A percentile compares a stretch with the other conserved stretches of the same genome.
Evolutionary conservation across 2,113 vertebrate species (phyloP).

Genomic region (Brevimyrus niger): DNA sequence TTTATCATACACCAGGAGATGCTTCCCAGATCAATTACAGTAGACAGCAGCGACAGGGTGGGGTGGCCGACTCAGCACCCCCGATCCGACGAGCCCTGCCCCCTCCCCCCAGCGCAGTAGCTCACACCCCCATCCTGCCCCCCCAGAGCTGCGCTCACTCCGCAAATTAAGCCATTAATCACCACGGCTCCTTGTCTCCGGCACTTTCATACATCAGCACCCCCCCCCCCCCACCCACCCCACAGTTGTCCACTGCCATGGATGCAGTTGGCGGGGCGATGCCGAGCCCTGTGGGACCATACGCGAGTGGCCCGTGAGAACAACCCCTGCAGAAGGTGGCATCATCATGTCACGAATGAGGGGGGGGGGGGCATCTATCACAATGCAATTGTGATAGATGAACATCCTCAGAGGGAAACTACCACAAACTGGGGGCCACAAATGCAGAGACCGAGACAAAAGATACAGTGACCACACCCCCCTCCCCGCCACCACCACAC

Average conservation of each 20-base stretch:
- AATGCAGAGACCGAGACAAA: neutral
- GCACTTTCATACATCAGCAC: slow-evolving; percentile 14
- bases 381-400: no score
- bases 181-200: neutral
- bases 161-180: slow-evolving; percentile 34
- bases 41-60: slow-evolving; percentile 49
- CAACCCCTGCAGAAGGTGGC: neutral
- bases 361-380: no score
- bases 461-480: neutral
- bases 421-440: neutral
- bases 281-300: neutral
- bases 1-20: slow-evolving; percentile 55
- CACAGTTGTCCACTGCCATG: neutral
- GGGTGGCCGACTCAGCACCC: slow-evolving; percentile 29
- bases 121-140: neutral
- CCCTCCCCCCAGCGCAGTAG: neutral
- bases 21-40: slow-evolving; percentile 59
- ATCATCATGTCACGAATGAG: neutral
- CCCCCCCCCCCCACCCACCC: no score
- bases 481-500: neutral
- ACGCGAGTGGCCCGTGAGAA: neutral
- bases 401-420: neutral
- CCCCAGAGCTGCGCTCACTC: slow-evolving; percentile 4
- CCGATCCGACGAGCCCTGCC: neutral
- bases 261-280: neutral